Base-by-base conservation (phyloP, 2,113 vertebrate species). In the Callocephalon fimbriatum region DNA sequence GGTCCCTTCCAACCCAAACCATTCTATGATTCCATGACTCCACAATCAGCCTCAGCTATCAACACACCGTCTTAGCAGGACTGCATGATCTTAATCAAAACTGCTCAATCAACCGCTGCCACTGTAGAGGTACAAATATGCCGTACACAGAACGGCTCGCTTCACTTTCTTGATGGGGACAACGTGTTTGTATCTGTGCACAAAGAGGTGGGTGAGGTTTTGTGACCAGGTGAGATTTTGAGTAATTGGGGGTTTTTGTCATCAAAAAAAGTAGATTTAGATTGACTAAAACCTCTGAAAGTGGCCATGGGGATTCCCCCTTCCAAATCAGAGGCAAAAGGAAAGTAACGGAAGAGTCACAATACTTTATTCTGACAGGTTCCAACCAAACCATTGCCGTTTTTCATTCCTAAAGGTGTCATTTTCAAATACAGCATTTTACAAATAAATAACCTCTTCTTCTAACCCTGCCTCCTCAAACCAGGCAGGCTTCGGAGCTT, bases 61-160 rank as follows among this genome's bases (percentile, higher is more conserved):
- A 53, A 53, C 50, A 80, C 23, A 51, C 15, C 37, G n/a, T 37
- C 45, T 86, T 54, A 78, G 61, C 10, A 50, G 10, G 29, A 68
- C n/a, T 0, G 0, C 14, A 38, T 27, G 13, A 26, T 53, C 73
- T 74, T 56, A 54, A 63, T 0, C 0, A 73, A 77, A 59, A 38
- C 19, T 38, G 12, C 59, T 77, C 50, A 25, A n/a, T 71, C 38
- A 35, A 37, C 10, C 19, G 16, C 5, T 40, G 16, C 38, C 42
- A 38, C 6, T 4, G 9, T 18, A 44, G 56, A 71, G 37, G 59
- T 54, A 67, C 32, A 63, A 74, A 59, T 18, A 17, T 3, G 2
- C 7, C 32, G 22, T 20, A 15, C 2, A 12, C 15, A 86, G 53
- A 68, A 59, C 2, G 15, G 13, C 54, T 93, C 0, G 0, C 10